Evolutionary conservation across 2,888 invertebrate genomes (phyloP).

Genomic region (Apotomis capreana): DNA sequence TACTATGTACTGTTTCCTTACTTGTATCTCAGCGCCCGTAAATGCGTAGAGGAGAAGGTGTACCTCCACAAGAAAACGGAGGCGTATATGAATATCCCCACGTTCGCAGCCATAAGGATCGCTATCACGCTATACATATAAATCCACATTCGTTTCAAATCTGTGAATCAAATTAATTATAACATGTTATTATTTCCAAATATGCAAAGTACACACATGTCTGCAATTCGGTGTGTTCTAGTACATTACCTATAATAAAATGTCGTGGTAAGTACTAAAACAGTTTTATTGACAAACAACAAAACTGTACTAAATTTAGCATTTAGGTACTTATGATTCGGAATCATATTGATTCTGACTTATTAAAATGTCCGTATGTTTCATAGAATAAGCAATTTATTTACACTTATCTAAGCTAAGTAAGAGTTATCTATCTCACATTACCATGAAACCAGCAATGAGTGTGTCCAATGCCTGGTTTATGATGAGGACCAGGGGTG

Average conservation of each 20-base stretch:
- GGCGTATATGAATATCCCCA: slow-evolving; percentile 84
- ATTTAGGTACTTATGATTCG: no score
- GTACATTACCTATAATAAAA: no score
- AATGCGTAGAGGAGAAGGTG: slow-evolving; percentile 72
- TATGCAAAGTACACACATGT: no score
- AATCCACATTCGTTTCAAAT: slow-evolving; percentile 78
- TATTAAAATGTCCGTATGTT: no score
- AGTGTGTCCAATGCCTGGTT: slow-evolving; percentile 83
- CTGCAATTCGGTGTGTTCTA: no score
- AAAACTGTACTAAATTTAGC: no score
- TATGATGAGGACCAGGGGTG: slow-evolving; percentile 75
- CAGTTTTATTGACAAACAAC: no score
- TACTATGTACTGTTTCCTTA: slow-evolving; percentile 53
- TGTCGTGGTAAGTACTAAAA: no score
- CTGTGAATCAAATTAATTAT: slow-evolving; percentile 63
- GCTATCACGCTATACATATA: slow-evolving; percentile 87
- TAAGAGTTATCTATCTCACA: no score
- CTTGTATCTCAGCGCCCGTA: slow-evolving; percentile 81
- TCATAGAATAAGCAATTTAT: no score
- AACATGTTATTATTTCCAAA: not conserved
- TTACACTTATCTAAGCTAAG: no score
- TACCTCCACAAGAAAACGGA: slow-evolving; percentile 82
- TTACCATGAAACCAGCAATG: slow-evolving; percentile 87
- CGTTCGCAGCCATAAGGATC: slow-evolving; percentile 80
- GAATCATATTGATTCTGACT: no score